Base-by-base conservation (phyloP, 2,888 invertebrate genomes). In the Shargacucullia verbasci region DNA sequence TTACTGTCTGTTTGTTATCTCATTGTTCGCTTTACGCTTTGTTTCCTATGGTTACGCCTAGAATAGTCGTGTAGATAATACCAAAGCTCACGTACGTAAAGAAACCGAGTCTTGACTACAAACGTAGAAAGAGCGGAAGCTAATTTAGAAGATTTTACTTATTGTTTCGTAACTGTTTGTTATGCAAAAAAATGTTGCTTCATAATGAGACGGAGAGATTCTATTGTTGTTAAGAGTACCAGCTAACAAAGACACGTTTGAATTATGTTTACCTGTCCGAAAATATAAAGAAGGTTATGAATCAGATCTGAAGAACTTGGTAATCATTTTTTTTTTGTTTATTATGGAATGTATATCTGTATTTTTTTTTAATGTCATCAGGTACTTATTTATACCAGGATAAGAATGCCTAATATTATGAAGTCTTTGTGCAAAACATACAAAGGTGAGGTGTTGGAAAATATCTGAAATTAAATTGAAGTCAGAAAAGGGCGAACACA, bases 391-490 rank as follows among this genome's bases (percentile, higher is more conserved):
- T n/a, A n/a, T n/a, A n/a, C n/a, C n/a, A n/a, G 59, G 33, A 58
- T 70, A 61, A 66, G 71, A 69, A 69, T 53, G 47, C 59, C 59
- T 74, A 72, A 74, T 74, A 74, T 74, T 69, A 60, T 61, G 63
- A 68, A 64, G 52, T 64, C 66, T 73, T 69, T 70, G 63, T 61
- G 61, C 38, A 70, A 66, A 74, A 78, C 78, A 72, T 74, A 76
- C 78, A 79, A 80, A 80, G 79, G 75, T 79, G 69, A 75, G 73
- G 79, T 79, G 80, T 80, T 83, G 78, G 78, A 80, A 86, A 85
- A 85, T 79, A 84, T 79, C 81, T 86, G 82, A 87, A 86, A 89
- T 87, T 86, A 86, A 86, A 89, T 90, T 86, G 84, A 87, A 87
- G 81, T 82, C 81, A 74, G 82, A 84, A 87, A 86, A 88, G 87